A percentile compares a stretch with the other conserved stretches of the same genome.
Evolutionary conservation across 2,113 vertebrate species (phyloP).

Genomic region (Bos indicus): DNA sequence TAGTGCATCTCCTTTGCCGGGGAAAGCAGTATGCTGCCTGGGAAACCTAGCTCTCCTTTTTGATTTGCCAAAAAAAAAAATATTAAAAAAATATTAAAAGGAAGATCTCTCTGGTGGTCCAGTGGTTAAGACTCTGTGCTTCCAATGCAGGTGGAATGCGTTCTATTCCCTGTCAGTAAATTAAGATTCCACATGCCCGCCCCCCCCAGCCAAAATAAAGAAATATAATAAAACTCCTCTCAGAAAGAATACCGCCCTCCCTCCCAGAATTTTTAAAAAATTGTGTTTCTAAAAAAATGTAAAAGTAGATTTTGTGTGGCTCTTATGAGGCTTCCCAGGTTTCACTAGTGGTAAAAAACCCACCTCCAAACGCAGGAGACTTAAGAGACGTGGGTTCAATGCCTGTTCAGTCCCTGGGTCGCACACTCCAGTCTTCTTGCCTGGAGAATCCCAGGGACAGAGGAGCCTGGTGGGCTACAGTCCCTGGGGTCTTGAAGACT

Average conservation of each 20-base stretch:
- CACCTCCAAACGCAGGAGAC: neutral
- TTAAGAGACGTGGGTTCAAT: rapidly evolving
- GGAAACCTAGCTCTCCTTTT: neutral
- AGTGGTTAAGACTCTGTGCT: neutral
- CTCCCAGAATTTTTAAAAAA: neutral
- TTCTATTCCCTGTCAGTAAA: rapidly evolving
- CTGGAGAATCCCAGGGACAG: neutral
- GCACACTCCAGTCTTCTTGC: neutral
- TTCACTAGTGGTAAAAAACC: neutral
- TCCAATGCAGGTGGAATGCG: neutral
- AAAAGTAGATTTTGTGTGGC: neutral
- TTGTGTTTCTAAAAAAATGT: neutral
- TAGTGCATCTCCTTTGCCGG: neutral
- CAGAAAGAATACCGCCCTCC: neutral
- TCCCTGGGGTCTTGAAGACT: neutral
- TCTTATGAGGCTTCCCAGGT: neutral
- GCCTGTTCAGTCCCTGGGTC: neutral
- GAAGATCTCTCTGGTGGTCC: neutral
- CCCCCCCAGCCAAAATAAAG: neutral
- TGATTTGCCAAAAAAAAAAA: neutral
- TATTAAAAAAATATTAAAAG: neutral
- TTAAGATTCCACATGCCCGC: neutral
- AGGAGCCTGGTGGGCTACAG: neutral
- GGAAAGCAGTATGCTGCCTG: neutral
- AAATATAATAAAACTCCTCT: neutral